Percentiles rank a stretch among this genome's conserved stretches.
Evolutionary conservation across 2,113 vertebrate genomes (phyloP).

Genomic region (Labeo catla): DNA sequence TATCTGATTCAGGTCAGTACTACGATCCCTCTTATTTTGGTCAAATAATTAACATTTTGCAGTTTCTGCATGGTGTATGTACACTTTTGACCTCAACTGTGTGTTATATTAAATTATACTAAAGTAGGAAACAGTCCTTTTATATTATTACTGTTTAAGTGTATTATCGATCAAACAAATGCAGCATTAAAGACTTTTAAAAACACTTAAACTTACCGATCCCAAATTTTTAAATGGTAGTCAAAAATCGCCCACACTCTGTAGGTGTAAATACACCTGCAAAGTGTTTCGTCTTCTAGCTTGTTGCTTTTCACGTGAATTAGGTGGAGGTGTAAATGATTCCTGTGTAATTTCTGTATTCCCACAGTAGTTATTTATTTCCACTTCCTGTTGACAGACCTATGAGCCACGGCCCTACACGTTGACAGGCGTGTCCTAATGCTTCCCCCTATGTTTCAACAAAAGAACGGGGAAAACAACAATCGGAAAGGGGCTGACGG

Average conservation of each 20-base stretch:
- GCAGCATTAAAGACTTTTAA: too few species aligned
- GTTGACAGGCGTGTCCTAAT: conserved; percentile 26
- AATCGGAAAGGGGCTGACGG: conserved; percentile 55
- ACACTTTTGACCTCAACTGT: too few species aligned
- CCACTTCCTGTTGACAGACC: conserved; percentile 25
- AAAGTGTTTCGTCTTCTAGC: not conserved
- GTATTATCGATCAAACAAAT: too few species aligned
- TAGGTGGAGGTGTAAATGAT: not conserved
- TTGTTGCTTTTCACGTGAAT: not conserved
- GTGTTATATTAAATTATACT: too few species aligned
- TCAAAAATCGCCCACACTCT: not conserved
- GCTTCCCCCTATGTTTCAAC: conserved; percentile 67
- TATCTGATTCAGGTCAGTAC: too few species aligned
- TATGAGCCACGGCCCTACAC: not conserved
- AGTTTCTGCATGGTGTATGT: too few species aligned
- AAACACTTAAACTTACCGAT: too few species aligned
- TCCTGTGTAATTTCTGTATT: conserved; percentile 43
- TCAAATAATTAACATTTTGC: too few species aligned
- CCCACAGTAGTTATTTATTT: conserved; percentile 9
- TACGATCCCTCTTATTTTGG: too few species aligned
- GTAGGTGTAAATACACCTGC: not conserved
- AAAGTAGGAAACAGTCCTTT: too few species aligned
- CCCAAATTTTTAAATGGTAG: not conserved
- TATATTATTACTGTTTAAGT: too few species aligned
- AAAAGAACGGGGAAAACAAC: conserved; percentile 64